These are phyloP conservation scores for Drosophila trapezifrons DNA, from an alignment of 1,140 invertebrate species.

Conservation along the genomic window DNA sequence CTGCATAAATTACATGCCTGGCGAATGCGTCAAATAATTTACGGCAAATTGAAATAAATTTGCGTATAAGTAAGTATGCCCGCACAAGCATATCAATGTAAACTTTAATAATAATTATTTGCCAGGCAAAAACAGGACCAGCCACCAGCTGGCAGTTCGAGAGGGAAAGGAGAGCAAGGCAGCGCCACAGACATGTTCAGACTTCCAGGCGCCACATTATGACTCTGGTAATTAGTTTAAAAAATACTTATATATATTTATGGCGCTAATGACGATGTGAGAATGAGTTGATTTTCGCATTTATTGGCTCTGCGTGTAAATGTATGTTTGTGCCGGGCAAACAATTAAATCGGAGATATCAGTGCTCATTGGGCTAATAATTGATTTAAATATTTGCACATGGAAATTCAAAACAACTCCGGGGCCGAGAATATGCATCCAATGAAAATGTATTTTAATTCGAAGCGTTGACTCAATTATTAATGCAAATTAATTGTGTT, in stretches of 20 bases:
- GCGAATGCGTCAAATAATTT: conserved; percentile 39
- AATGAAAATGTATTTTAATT: conserved; percentile 40
- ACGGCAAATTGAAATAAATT: conserved; percentile 50
- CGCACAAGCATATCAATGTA: conserved; percentile 20
- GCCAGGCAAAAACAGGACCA: conserved; percentile 12
- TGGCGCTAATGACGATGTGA: conserved; percentile 13
- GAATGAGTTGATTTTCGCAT: conserved; percentile 13
- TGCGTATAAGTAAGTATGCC: not conserved
- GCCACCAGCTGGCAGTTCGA: no score
- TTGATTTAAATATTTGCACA: conserved; percentile 53
- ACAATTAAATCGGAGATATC: conserved; percentile 45
- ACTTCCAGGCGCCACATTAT: conserved; percentile 33
- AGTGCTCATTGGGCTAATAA: conserved; percentile 43
- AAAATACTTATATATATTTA: conserved; percentile 8
- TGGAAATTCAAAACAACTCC: conserved; percentile 32
- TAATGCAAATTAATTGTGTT: conserved; percentile 55
- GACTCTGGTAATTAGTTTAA: conserved; percentile 39
- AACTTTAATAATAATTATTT: conserved; percentile 27
- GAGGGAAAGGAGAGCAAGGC: not conserved
- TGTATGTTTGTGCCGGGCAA: conserved; percentile 7
- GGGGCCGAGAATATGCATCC: conserved; percentile 3
- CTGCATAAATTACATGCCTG: conserved; percentile 47
- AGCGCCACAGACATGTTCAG: not conserved
- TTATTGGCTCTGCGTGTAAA: conserved; percentile 8
- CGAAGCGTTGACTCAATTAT: conserved; percentile 50